Base-by-base conservation (phyloP, 35 echinoderm and acorn worm genomes). In the Ptychodera flava region DNA sequence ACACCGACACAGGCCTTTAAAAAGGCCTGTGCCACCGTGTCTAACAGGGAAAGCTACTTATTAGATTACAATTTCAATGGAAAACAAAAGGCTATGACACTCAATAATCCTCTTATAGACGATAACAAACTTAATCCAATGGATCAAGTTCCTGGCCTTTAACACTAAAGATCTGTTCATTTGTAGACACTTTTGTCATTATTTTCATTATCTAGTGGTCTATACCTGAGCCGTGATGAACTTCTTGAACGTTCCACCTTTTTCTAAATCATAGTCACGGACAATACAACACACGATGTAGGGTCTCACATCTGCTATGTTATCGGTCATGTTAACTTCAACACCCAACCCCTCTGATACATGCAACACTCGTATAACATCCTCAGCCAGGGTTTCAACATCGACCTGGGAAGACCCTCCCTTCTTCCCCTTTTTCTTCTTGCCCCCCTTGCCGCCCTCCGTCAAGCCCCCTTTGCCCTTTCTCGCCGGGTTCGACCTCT, bases 221-320 rank as follows among this genome's bases (percentile, higher is more conserved):
- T 64, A 64, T 84, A 94, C 92, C 92, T 99, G 96, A 35, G 90
- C 80, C 53, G 88, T 83, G 31, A 99, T 94, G 82, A 99, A 99
- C 86, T 93, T 33, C 35, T 99, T 99, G 86, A 92, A 94, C 29
- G 77, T 37, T 10, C 45, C 91, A 1, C 91, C 96, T 15, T 88
- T 36, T 27, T 87, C 81, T 31, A 99, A 52, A 80, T 92, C 79
- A 36, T 94, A 80, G 81, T 99, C 80, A 36, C 81, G 88, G 35
- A 99, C 90, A 16, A 94, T 82, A 75, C 96, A 99, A 77, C 96
- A 99, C 1, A 94, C 93, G 83, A 94, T 94, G 78, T 88, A 99
- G 0, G 96, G 90, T 28, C 96, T 78, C 32, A 99, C 88, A 38
- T 38, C 37, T 15, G 38, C 86, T 10, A 94, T 90, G 30, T 85